Evolutionary conservation across 2,888 invertebrate genomes (phyloP), one percentile per base, ranked within the genome.

Genomic region (Seladonia tumulorum): DNA sequence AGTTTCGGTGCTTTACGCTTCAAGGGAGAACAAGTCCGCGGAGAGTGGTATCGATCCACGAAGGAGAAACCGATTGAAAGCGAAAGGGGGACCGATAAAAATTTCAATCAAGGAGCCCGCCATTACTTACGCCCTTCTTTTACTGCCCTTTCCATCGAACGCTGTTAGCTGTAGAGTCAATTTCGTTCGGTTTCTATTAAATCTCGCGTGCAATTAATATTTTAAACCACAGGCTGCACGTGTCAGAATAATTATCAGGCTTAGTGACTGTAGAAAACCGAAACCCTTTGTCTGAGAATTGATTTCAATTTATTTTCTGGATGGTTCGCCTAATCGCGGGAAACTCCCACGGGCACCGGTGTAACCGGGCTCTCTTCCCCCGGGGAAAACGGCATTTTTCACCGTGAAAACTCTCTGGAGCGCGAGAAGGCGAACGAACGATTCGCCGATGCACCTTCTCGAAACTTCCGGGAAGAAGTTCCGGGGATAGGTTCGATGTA

Each of bases 21-120:
- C 39, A 78, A 68, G 57, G 49, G 74, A 77, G n/a, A 57, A 25
- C 0, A 14, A 60, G 60, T 25, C 18, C 72, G 16, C 60, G 66
- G 82, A 49, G 35, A 47, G 72, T n/a, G 53, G 53, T 79, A 88
- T 87, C 75, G 82, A 90, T 81, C 66, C 77, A 29, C 25, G 60
- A 66, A 39, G 18, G 53, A 60, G 53, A 63, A 79, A 45, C 39
- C 77, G 74, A 82, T 82, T 71, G 89, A 84, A 78, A 86, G 85
- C 82, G 86, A 87, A 84, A 86, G 86, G 74, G 25, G 66, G 66
- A 35, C 83, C 83, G 81, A 89, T 89, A 89, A 89, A 90, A 90
- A 90, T 90, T 85, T 86, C 89, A 88, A 90, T 90, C 84, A 75
- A 76, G 47, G 16, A 53, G 73, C 39, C 72, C 49, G 60, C 66